A percentile compares a stretch with the other conserved stretches of the same genome.
These are phyloP conservation scores for Drosophila pandora DNA, from an alignment of 1,140 invertebrate species.

Conservation along the genomic window DNA sequence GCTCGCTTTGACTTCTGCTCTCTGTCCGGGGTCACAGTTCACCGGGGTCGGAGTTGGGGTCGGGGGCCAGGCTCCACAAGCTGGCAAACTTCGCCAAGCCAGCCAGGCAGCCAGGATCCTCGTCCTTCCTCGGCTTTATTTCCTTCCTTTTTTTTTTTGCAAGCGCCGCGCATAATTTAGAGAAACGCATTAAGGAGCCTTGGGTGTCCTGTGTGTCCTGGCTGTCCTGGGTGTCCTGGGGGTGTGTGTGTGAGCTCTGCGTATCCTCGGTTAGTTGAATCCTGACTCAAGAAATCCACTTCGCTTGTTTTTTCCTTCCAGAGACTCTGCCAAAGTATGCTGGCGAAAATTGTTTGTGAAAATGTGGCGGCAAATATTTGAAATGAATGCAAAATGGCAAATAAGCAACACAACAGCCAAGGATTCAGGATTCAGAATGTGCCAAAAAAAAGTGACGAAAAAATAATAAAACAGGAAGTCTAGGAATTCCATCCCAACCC, in stretches of 20 bases:
- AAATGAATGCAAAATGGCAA: constrained; percentile 75
- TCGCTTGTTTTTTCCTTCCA: constrained; percentile 12
- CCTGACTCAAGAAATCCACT: constrained; percentile 51
- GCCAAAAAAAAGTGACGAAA: constrained; percentile 43
- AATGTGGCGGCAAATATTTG: constrained; percentile 75
- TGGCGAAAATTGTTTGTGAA: constrained; percentile 71
- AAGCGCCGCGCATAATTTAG: constrained; percentile 70
- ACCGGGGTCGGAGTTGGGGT: constrained; percentile 49
- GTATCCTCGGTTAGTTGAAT: constrained; percentile 47
- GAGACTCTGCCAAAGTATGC: constrained; percentile 58
- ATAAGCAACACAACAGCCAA: constrained; percentile 61
- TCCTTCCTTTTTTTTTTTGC: constrained; percentile 22
- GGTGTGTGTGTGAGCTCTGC: constrained; percentile 5
- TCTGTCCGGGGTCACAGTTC: constrained; percentile 54
- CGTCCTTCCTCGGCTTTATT: constrained; percentile 26
- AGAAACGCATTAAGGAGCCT: constrained; percentile 65
- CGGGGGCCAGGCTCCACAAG: constrained; percentile 56
- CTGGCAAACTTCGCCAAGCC: constrained; percentile 61
- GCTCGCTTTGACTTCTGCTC: constrained; percentile 49
- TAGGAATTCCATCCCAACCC: constrained; percentile 22
- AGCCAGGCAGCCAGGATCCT: constrained; percentile 45
- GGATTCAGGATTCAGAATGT: constrained; percentile 56
- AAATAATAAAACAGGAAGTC: constrained; percentile 35
- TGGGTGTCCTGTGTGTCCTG: constrained; percentile 40
- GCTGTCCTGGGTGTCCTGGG: constrained; percentile 38